A percentile compares a stretch with the other conserved stretches of the same genome.
Conservation (phyloP, 2,797 vertebrate species). For the Phrynocephalus vlangalii region DNA sequence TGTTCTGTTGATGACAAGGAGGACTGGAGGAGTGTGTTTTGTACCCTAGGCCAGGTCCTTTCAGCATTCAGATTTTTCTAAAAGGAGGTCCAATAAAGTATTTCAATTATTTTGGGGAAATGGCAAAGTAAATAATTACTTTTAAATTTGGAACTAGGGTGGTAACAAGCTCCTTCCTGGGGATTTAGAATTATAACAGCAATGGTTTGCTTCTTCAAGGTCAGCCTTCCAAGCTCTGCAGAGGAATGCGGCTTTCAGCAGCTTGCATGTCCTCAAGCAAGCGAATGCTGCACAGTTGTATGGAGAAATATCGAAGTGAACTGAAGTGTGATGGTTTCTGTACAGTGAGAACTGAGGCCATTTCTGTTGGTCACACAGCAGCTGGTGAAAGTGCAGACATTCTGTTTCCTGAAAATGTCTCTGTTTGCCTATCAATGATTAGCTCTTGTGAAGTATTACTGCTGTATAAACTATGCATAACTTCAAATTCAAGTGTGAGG, state of each 20-base stretch:
- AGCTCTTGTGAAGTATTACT: background rate
- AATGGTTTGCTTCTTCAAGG: background rate
- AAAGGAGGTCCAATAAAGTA: background rate
- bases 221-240: background rate
- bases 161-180: background rate
- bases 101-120: background rate
- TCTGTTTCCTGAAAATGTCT: background rate
- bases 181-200: background rate
- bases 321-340: background rate
- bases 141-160: background rate
- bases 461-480: slow-evolving; percentile 7
- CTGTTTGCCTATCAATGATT: slow-evolving; percentile 19
- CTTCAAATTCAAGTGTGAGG: background rate
- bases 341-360: background rate
- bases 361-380: background rate
- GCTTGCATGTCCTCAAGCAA: background rate
- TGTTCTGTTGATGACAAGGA: background rate
- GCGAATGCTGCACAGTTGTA: background rate
- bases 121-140: background rate
- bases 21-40: background rate
- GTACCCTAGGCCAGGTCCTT: background rate
- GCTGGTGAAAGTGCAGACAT: background rate
- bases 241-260: background rate
- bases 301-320: background rate
- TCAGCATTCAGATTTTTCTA: background rate